phyloP scores from a whole-genome alignment of 1,140 invertebrate species.

The Pogonomyrmex barbatus region DNA sequence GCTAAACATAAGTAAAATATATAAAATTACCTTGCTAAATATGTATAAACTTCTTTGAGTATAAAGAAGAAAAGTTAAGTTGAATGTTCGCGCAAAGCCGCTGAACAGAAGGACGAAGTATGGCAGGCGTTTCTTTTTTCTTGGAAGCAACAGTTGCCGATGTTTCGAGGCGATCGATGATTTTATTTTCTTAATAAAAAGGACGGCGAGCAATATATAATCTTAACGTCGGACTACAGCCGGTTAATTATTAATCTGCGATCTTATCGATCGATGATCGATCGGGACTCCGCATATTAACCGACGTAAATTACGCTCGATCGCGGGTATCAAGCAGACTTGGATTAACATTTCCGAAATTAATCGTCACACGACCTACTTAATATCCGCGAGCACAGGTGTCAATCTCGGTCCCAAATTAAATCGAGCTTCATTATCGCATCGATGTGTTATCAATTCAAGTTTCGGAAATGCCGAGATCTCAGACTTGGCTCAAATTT shows the following conservation, averaged over 20 bases:
- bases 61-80: constrained; percentile 27
- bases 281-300: constrained; percentile 62
- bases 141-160: constrained; percentile 52
- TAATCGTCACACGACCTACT: constrained; percentile 12
- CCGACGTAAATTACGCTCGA: constrained; percentile 40
- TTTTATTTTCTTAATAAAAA: constrained; percentile 60
- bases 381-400: constrained; percentile 52
- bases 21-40: constrained; percentile 27
- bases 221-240: constrained; percentile 44
- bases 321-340: constrained; percentile 50
- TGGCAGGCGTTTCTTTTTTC: constrained; percentile 49
- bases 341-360: constrained; percentile 7
- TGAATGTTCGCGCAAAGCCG: neutral
- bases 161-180: constrained; percentile 44
- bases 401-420: constrained; percentile 57
- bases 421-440: constrained; percentile 31
- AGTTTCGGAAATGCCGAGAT: neutral
- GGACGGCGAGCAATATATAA: constrained; percentile 58
- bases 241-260: constrained; percentile 39
- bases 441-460: constrained; percentile 1
- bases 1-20: constrained; percentile 33
- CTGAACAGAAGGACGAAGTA: constrained; percentile 49
- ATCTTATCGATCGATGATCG: constrained; percentile 55
- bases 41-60: constrained; percentile 13
- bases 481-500: neutral